Conservation (phyloP, 1,140 invertebrate species). For the Heliothis subflexa region DNA sequence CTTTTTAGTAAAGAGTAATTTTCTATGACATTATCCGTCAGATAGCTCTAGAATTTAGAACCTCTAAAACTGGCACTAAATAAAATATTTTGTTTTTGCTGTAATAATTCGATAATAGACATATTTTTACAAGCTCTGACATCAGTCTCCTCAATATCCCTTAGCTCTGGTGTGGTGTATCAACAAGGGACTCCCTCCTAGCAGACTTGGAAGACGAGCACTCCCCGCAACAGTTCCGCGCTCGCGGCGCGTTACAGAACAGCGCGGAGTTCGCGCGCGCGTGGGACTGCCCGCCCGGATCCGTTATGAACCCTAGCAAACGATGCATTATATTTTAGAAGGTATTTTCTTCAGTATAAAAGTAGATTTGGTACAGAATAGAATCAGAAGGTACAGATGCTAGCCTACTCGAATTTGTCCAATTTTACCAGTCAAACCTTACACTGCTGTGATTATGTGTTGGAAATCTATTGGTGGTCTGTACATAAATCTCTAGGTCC, state of each 20-base stretch:
- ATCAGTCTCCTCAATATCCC: neutral
- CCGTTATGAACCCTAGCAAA: slow-evolving; percentile 94
- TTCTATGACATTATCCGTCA: no score
- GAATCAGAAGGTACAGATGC: no score
- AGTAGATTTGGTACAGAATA: no score
- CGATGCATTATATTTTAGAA: slow-evolving; percentile 89
- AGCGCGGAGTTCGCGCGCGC: slow-evolving; percentile 93
- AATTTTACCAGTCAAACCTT: no score
- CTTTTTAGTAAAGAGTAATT: no score
- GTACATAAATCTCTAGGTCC: no score
- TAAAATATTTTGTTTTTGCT: slow-evolving; percentile 11
- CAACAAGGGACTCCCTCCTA: slow-evolving; percentile 88
- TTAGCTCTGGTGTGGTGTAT: slow-evolving; percentile 93
- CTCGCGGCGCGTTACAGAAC: slow-evolving; percentile 94
- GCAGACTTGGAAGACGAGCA: slow-evolving; percentile 91
- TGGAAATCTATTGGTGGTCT: no score
- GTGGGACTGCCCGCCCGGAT: slow-evolving; percentile 92
- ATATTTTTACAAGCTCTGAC: neutral
- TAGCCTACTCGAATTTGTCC: no score
- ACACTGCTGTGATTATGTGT: no score
- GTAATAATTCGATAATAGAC: no score
- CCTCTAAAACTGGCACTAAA: no score
- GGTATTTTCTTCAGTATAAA: neutral
- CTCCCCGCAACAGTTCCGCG: slow-evolving; percentile 91
- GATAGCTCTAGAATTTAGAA: no score